Percentiles rank a stretch among this genome's conserved stretches.
phyloP scores from a whole-genome alignment of 2,113 vertebrate genomes.

The Gnathonemus longibarbis region DNA sequence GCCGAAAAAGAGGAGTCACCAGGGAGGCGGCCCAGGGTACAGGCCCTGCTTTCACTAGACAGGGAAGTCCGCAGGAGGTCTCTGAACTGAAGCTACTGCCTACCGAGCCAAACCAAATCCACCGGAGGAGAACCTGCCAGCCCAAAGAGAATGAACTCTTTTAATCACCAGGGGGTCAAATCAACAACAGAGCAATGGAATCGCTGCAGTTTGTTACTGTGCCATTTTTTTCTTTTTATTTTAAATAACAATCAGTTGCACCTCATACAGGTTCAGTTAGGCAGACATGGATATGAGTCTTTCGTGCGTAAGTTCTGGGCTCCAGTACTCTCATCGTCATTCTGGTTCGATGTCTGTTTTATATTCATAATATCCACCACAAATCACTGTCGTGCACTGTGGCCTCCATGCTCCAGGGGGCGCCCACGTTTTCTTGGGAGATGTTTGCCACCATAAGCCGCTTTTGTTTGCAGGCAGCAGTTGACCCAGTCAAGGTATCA shows the following conservation, averaged over 20 bases:
- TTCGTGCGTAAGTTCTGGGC: neutral
- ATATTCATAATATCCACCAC: conserved; percentile 31
- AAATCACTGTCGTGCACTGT: conserved; percentile 14
- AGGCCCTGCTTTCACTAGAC: neutral
- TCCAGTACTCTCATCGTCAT: conserved; percentile 14
- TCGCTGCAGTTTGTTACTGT: neutral
- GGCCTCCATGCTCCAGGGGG: neutral
- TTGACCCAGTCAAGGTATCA: neutral
- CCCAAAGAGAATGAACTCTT: neutral
- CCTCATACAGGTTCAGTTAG: neutral
- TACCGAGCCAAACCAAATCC: neutral
- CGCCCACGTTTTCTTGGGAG: neutral
- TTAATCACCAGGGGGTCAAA: conserved; percentile 18
- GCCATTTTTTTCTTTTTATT: neutral
- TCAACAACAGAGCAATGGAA: neutral
- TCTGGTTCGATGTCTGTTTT: conserved; percentile 20
- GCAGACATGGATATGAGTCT: neutral
- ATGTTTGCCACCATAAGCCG: neutral
- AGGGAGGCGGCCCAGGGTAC: neutral
- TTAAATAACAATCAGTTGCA: conserved; percentile 1
- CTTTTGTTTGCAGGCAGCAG: neutral
- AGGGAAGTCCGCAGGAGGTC: conserved; percentile 18
- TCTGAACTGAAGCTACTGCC: conserved; percentile 20
- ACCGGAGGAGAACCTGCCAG: neutral
- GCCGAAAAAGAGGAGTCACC: neutral